A percentile compares a stretch with the other conserved stretches of the same genome.
Conservation (phyloP, 1,140 invertebrate genomes). For the Lutraria rhynchaena region DNA sequence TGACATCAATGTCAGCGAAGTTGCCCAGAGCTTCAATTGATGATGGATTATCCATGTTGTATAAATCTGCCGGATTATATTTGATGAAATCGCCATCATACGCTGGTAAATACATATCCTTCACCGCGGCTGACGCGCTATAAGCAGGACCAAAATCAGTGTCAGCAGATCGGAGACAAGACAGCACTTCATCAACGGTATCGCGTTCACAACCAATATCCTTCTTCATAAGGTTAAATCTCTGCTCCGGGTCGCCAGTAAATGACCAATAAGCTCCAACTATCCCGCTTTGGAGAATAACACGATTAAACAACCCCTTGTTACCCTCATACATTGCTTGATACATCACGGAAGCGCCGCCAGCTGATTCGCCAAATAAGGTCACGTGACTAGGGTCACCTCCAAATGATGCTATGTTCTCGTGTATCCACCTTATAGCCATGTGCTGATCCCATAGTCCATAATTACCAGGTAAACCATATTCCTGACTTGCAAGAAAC, state of each 20-base stretch:
- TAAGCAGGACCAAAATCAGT: neutral
- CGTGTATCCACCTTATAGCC: constrained; percentile 88
- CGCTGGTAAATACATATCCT: neutral
- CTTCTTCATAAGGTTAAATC: neutral
- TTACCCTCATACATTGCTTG: constrained; percentile 46
- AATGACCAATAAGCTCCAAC: constrained; percentile 11
- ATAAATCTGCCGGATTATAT: neutral
- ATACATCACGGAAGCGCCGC: constrained; percentile 77
- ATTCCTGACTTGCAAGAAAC: constrained; percentile 85
- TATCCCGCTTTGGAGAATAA: constrained; percentile 51
- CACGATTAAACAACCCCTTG: constrained; percentile 58
- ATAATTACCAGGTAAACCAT: constrained; percentile 72
- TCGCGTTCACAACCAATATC: neutral
- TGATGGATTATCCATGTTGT: neutral
- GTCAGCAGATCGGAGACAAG: too few species aligned
- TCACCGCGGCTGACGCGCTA: neutral
- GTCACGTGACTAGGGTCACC: constrained; percentile 88
- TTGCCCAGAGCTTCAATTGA: neutral
- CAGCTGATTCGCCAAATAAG: constrained; percentile 94
- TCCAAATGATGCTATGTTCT: constrained; percentile 88
- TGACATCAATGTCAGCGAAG: constrained; percentile 7
- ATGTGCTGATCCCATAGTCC: constrained; percentile 85
- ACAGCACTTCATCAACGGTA: too few species aligned
- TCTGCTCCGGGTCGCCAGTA: neutral
- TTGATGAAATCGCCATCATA: constrained; percentile 22